Evolutionary conservation across 23 tunicate species (phyloP), one percentile per base, ranked within the genome.

Genomic region (Oikopleura dioica): DNA sequence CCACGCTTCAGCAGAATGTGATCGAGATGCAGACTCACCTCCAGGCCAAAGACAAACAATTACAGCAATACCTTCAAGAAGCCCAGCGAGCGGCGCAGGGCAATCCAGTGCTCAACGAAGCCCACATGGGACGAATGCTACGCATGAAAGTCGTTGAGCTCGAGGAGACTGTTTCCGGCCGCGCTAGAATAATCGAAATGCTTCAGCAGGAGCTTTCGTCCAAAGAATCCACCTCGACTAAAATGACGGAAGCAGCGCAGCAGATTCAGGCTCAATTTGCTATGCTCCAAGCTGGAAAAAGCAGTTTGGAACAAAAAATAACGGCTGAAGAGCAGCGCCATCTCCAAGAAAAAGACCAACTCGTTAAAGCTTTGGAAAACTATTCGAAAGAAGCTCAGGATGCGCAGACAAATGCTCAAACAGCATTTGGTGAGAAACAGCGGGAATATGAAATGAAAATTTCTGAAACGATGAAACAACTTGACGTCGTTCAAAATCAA

Each of bases 71-170:
- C 72, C 26, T 63, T 2, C 72, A 63, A 63, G 72, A 63, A 63
- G 72, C 72, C 2, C 72, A 63, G 26, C 29, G 72, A 63, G 30
- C 16, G 33, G 72, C 72, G 2, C 72, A 63, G 72, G 72, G 72
- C 29, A 63, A 63, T 28, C 72, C 72, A 28, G 33, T 63, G 16
- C 26, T 63, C 4, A 63, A 63, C 26, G 72, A 63, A 28, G 72
- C 72, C 33, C 72, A 63, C 72, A 63, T 63, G 72, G 72, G 72
- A 12, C 72, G 72, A 24, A 63, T 63, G 2, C 33, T 63, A 28
- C 72, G 72, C 2, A 63, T 63, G 72, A 63, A 63, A 28, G 72
- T 63, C 33, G 72, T 63, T 16, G 72, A 63, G 26, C 26, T 63
- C 4, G 72, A 63, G 26, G 72, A 63, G 26, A 63, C 72, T 24